Evolutionary conservation across 2,797 vertebrate species (phyloP), one percentile per base, ranked within the genome.

Genomic region (Pagetopsis macropterus): DNA sequence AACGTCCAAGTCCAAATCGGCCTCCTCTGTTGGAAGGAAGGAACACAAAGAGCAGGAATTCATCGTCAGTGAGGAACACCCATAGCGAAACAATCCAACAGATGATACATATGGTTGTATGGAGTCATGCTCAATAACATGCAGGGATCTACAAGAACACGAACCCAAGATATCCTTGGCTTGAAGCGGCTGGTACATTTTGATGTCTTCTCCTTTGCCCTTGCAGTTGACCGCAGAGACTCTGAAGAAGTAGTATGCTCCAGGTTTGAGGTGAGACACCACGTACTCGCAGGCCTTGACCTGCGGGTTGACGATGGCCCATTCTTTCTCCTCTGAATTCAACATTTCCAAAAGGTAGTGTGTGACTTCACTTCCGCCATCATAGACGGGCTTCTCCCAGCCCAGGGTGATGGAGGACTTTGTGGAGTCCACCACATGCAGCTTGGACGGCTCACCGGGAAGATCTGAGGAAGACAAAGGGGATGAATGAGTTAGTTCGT

Each of bases 81-180:
- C 45, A n/a, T n/a, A 7, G 3, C 44, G 27, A 56, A 31, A 58
- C 5, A 45, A 54, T 10, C 10, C 1, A 41, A 37, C 44, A 6
- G 2, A 41, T 9, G 27, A 1, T 12, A 27, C 15, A 19, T 27
- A 31, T 75, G 8, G 14, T 51, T 14, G 10, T 8, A 43, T 31
- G 1, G 1, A 41, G 7, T 50, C 5, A 9, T 50, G 13, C 7
- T 46, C 1, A 64, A 16, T 48, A 33, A 11, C 15, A 65, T 10
- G 31, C 3, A 83, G 1, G 10, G 3, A 14, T 21, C 10, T 40
- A 27, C 48, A 31, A 49, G 33, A 78, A 72, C 80, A 94, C 94
- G 58, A 95, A 99, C 98, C 98, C 66, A 99, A 94, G 90, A 99
- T 96, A 83, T 99, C 98, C 89, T 99, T 99, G 89, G 98, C 96